Evolutionary conservation across 2,888 invertebrate species (phyloP).

Genomic region (Agriopis leucophaearia): DNA sequence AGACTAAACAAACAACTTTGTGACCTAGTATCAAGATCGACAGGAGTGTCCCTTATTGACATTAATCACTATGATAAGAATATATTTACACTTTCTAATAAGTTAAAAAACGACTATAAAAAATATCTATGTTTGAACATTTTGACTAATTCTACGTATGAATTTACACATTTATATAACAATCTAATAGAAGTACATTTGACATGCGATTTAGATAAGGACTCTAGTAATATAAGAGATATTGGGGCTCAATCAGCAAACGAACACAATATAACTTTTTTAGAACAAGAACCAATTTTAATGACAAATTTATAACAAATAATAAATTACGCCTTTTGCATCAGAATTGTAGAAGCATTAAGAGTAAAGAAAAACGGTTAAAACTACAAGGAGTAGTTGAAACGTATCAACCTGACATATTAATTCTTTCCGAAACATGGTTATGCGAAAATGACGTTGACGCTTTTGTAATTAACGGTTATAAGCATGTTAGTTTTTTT

Average conservation of each 20-base stretch:
- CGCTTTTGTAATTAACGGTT: neutral
- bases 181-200: neutral
- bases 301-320: neutral
- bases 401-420: neutral
- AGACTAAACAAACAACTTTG: neutral
- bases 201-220: neutral
- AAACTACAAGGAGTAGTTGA: neutral
- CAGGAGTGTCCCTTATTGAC: neutral
- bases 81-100: neutral
- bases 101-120: neutral
- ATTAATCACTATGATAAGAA: conserved; percentile 1
- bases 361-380: neutral
- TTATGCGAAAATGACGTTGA: neutral
- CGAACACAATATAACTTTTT: neutral
- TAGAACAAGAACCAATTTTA: neutral
- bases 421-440: neutral
- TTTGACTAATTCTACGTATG: neutral
- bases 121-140: neutral
- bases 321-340: neutral
- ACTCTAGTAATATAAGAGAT: neutral
- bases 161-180: neutral
- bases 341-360: neutral
- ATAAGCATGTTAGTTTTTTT: neutral
- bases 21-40: neutral
- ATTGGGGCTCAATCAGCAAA: neutral